phyloP scores from a whole-genome alignment of 2,888 invertebrate genomes.

The Noctua janthe region DNA sequence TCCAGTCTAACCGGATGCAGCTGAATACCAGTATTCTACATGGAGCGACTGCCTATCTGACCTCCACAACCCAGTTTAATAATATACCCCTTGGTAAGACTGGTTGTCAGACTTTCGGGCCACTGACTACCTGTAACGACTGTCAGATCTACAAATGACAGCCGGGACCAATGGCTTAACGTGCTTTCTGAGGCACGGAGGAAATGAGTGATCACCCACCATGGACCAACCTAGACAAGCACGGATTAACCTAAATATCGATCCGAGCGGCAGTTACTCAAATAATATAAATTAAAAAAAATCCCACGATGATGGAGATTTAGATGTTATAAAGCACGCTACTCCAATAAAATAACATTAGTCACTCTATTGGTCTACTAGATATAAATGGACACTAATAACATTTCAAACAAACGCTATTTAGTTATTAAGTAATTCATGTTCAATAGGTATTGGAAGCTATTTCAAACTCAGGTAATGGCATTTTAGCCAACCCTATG shows the following conservation, averaged over 20 bases:
- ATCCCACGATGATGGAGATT: background rate
- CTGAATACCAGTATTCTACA: too few species aligned
- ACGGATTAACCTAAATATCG: too few species aligned
- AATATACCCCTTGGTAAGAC: too few species aligned
- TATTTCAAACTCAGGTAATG: slow-evolving; percentile 7
- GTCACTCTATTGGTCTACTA: background rate
- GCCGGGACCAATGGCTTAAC: too few species aligned
- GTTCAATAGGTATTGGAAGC: background rate
- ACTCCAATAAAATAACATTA: background rate
- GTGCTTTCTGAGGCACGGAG: too few species aligned
- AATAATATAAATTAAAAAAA: background rate
- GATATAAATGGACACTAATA: background rate
- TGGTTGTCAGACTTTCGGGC: too few species aligned
- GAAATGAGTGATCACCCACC: too few species aligned
- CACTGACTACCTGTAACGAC: too few species aligned
- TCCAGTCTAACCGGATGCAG: too few species aligned
- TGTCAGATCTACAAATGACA: too few species aligned
- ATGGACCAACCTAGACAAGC: background rate
- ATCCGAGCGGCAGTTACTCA: background rate
- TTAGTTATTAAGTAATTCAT: slow-evolving; percentile 20
- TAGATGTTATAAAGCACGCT: background rate
- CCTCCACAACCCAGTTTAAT: too few species aligned
- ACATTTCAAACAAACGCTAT: slow-evolving; percentile 9
- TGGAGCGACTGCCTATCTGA: too few species aligned
- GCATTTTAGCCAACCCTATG: slow-evolving; percentile 2